Evolutionary conservation across 53 echinoderm and acorn worm genomes (phyloP).

Genomic region (Paracentrotus lividus): DNA sequence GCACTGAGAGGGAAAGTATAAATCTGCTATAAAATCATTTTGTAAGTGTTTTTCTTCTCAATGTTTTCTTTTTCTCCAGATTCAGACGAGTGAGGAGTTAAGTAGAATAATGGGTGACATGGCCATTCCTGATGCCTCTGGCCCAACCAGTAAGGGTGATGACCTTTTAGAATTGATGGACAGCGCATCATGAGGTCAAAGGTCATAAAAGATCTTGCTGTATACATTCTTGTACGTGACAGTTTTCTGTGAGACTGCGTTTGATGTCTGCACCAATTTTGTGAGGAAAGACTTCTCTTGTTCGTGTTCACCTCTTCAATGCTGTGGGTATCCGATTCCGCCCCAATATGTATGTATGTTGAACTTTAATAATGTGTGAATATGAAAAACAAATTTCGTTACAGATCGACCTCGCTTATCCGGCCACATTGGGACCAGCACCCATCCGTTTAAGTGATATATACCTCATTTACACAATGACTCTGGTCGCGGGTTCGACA

Average conservation of each 20-base stretch:
- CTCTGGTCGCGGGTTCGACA: too few relatives aligned
- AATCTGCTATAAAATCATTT: too few relatives aligned
- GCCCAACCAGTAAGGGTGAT: conserved; percentile 80
- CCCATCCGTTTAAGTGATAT: too few relatives aligned
- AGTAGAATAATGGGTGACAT: conserved; percentile 96
- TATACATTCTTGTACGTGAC: conserved; percentile 36
- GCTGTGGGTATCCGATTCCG: too few relatives aligned
- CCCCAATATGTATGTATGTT: too few relatives aligned
- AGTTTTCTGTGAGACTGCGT: background rate
- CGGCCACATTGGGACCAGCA: too few relatives aligned
- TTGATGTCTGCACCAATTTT: background rate
- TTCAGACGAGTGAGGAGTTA: conserved; percentile 87
- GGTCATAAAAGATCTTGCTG: conserved; percentile 25
- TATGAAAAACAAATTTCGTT: too few relatives aligned
- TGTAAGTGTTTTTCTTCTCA: background rate
- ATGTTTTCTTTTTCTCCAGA: too few relatives aligned
- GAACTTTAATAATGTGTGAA: too few relatives aligned
- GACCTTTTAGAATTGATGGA: conserved; percentile 97
- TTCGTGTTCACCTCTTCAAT: background rate
- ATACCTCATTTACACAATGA: too few relatives aligned
- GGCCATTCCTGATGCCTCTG: conserved; percentile 86
- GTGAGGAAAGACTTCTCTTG: background rate
- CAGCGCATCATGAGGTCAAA: conserved; percentile 83
- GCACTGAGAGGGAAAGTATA: too few relatives aligned
- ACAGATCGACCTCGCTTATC: too few relatives aligned